phyloP scores from a whole-genome alignment of 2,113 vertebrate genomes.

The Romanogobio albipinnatus region DNA sequence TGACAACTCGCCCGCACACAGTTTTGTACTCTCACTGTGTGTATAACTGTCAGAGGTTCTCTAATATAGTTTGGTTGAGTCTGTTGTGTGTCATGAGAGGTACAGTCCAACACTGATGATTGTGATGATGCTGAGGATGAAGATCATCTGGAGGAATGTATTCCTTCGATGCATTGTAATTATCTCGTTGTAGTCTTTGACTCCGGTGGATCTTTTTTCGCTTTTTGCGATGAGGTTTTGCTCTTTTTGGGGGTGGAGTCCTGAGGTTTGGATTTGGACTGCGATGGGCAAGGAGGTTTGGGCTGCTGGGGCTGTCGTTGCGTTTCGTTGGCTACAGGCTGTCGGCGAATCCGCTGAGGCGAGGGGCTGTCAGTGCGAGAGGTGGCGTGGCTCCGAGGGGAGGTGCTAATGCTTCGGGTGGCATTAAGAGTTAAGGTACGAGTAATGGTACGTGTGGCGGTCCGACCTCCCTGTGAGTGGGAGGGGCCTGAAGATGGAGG shows the following conservation, averaged over 20 bases:
- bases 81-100: conserved; percentile 10
- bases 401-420: conserved; percentile 74
- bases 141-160: neutral
- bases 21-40: conserved; percentile 1
- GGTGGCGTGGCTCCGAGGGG: conserved; percentile 76
- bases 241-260: conserved; percentile 73
- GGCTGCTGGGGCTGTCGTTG: conserved; percentile 67
- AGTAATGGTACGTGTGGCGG: conserved; percentile 59
- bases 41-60: conserved; percentile 32
- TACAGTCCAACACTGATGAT: neutral
- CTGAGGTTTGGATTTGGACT: conserved; percentile 64
- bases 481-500: conserved; percentile 53
- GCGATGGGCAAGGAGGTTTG: conserved; percentile 60
- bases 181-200: conserved; percentile 81
- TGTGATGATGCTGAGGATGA: conserved; percentile 18
- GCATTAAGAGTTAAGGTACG: conserved; percentile 61
- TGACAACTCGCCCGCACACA: conserved; percentile 8
- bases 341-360: conserved; percentile 77
- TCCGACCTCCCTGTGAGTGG: conserved; percentile 52
- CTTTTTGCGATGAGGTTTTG: conserved; percentile 77
- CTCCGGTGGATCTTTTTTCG: conserved; percentile 74
- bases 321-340: conserved; percentile 58
- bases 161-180: conserved; percentile 68
- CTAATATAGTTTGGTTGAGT: conserved; percentile 16
- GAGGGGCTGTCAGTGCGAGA: conserved; percentile 82